Evolutionary conservation across 1,140 invertebrate genomes (phyloP).

Genomic region (Melanaphis sacchari): DNA sequence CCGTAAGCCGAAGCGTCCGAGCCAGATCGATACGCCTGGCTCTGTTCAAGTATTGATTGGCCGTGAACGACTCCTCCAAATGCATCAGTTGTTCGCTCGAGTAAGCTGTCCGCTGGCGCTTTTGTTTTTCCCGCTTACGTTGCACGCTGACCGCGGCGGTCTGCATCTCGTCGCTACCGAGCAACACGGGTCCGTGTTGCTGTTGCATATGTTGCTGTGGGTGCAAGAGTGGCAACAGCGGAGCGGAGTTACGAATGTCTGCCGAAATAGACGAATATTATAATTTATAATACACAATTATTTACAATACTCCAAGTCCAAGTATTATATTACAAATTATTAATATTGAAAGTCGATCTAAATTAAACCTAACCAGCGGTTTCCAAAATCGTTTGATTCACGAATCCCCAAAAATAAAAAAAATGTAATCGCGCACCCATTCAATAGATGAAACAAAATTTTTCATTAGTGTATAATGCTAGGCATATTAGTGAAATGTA

Average conservation of each 20-base stretch:
- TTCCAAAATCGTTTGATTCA: too few relatives aligned
- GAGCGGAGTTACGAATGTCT: not conserved
- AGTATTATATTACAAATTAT: too few relatives aligned
- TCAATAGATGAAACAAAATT: too few relatives aligned
- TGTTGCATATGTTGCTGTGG: not conserved
- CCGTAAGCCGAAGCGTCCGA: slow-evolving; percentile 92
- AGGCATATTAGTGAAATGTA: too few relatives aligned
- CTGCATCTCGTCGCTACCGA: not conserved
- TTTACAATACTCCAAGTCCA: not conserved
- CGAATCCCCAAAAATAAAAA: too few relatives aligned
- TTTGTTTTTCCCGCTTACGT: slow-evolving; percentile 38
- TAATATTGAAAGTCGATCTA: too few relatives aligned
- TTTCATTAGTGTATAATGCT: too few relatives aligned
- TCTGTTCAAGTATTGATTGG: slow-evolving; percentile 96
- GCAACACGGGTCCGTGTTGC: not conserved
- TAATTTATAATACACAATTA: too few relatives aligned
- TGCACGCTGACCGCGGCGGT: not conserved
- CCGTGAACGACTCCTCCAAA: slow-evolving; percentile 98
- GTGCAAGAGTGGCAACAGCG: not conserved
- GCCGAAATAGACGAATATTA: not conserved
- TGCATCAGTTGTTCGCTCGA: slow-evolving; percentile 96
- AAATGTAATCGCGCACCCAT: too few relatives aligned
- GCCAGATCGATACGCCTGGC: slow-evolving; percentile 97
- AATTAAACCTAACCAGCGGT: too few relatives aligned
- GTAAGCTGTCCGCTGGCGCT: slow-evolving; percentile 70